phyloP scores from a whole-genome alignment of 2,888 invertebrate genomes.

The Apamea epomidion region DNA sequence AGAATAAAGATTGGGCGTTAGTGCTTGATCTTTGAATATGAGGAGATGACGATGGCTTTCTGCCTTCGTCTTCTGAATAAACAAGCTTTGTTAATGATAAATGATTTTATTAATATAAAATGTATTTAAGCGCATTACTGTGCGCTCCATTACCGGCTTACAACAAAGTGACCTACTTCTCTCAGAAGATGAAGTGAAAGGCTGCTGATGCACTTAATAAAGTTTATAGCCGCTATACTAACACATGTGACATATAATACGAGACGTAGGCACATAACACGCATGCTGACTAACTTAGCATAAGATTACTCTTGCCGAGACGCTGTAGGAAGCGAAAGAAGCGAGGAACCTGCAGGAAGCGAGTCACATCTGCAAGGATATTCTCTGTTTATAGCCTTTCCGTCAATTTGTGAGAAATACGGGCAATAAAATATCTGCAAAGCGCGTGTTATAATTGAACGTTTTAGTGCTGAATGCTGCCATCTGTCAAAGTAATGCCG shows the following conservation, averaged over 20 bases:
- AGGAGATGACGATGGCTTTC: too few species aligned
- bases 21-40: too few species aligned
- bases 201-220: not conserved
- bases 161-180: not conserved
- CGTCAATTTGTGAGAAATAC: not conserved
- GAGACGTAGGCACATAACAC: not conserved
- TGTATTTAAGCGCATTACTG: not conserved
- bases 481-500: not conserved
- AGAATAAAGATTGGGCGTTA: too few species aligned
- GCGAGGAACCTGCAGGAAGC: not conserved
- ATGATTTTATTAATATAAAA: too few species aligned
- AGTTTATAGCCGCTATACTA: not conserved
- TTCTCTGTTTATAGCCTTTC: not conserved
- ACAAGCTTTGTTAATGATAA: too few species aligned
- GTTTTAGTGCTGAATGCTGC: not conserved
- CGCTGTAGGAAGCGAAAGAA: not conserved
- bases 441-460: not conserved
- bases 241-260: not conserved
- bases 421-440: not conserved
- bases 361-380: slow-evolving; percentile 37
- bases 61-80: too few species aligned
- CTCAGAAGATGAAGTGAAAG: not conserved
- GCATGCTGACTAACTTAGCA: not conserved
- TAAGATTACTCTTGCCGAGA: not conserved
- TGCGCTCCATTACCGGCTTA: not conserved